A percentile compares a stretch with the other conserved stretches of the same genome.
Conservation (phyloP, 2,888 invertebrate genomes). For the Margaritifera margaritifera region DNA sequence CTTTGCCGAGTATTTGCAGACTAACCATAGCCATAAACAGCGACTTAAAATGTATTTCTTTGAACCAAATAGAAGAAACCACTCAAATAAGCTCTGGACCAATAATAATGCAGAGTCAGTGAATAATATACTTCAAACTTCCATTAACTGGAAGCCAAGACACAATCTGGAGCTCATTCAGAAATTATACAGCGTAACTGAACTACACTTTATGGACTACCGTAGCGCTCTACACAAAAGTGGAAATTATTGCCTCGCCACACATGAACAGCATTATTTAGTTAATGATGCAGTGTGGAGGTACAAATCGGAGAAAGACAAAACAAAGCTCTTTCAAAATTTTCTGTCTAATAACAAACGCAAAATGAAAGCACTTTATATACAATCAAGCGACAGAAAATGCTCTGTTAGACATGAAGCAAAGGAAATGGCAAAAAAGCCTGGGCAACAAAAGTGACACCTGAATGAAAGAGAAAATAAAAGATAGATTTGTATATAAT, state of each 20-base stretch:
- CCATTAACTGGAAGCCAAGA: too few relatives aligned
- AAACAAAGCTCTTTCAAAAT: background rate
- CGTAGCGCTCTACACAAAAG: slow-evolving; percentile 13
- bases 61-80: background rate
- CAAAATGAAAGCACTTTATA: slow-evolving; percentile 6
- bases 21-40: background rate
- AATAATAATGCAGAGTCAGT: too few relatives aligned
- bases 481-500: too few relatives aligned
- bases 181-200: slow-evolving; percentile 12
- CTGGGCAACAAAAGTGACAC: too few relatives aligned
- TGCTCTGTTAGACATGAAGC: too few relatives aligned
- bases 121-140: too few relatives aligned
- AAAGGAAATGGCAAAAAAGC: too few relatives aligned
- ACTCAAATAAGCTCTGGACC: too few relatives aligned
- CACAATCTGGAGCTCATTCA: slow-evolving; percentile 8
- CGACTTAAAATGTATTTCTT: background rate
- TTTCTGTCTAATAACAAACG: slow-evolving; percentile 5
- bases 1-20: too few relatives aligned
- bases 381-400: too few relatives aligned
- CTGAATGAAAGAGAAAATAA: too few relatives aligned
- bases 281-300: slow-evolving; percentile 9
- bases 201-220: slow-evolving; percentile 21
- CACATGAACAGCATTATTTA: too few relatives aligned
- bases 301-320: slow-evolving; percentile 5
- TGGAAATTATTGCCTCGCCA: slow-evolving; percentile 11